Base-by-base conservation (phyloP, 2,797 vertebrate species). In the Urocyon cinereoargenteus region DNA sequence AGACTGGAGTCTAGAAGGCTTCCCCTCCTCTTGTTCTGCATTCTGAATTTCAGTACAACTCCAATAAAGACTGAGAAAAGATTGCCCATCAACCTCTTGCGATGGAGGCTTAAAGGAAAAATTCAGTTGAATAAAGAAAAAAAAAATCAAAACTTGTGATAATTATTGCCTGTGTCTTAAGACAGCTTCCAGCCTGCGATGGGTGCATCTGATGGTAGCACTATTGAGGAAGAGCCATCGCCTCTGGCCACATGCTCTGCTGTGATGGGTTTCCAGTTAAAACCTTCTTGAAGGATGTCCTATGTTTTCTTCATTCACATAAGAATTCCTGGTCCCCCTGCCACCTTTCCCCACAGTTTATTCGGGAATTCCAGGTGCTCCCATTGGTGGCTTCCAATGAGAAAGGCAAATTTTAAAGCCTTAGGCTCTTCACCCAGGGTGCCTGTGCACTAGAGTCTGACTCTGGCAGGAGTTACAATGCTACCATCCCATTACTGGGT, bases 401-500 rank as follows among this genome's bases (percentile, higher is more conserved):
- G 51, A 81, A 45, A 81, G 14, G 0, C 13, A 82, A 57, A 21
- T 15, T 62, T 68, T n/a, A 40, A 22, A 93, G n/a, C 66, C 94
- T 87, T 15, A 62, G 73, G 66, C 11, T 93, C 21, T 75, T 57
- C 72, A 64, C 61, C 40, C 21, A 55, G 24, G 70, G 28, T 96
- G 19, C 4, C 59, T 72, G 40, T 26, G 49, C 36, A 2, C 22
- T 40, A 16, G 57, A 26, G 5, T 36, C 28, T 84, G 86, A 31
- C 66, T 51, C 51, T 68, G 45, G 92, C 96, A 45, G 66, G 77
- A 97, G 62, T 83, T 64, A 40, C 92, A 94, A 92, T 6, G 89
- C 66, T 18, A n/a, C n/a, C 89, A 75, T 97, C 45, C 96, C 78
- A 91, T 98, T 98, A 93, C 97, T 53, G 90, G 92, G 68, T 83